Conservation (phyloP, 2,113 vertebrate species). For the Myocastor coypus region DNA sequence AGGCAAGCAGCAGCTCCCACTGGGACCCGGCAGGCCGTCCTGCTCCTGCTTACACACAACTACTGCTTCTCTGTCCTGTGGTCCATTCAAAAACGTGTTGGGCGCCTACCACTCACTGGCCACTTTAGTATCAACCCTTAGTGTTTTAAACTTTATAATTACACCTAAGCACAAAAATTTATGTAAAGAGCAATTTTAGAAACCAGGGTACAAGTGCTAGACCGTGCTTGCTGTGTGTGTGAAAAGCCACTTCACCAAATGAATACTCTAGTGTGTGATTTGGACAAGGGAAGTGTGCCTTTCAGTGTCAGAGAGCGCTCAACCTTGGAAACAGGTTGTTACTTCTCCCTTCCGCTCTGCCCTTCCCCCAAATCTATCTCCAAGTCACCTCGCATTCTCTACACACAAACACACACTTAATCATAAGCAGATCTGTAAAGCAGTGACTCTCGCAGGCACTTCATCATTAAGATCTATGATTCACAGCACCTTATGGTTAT, state of each 20-base stretch:
- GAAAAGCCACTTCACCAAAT: slow-evolving; percentile 46
- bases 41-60: background rate
- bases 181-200: slow-evolving; percentile 23
- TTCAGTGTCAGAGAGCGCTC: slow-evolving; percentile 51
- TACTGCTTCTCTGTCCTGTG: background rate
- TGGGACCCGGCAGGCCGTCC: background rate
- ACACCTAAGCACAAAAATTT: background rate
- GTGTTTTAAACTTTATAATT: slow-evolving; percentile 58
- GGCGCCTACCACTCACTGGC: background rate
- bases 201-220: slow-evolving; percentile 8
- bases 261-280: background rate
- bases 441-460: background rate
- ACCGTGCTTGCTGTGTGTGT: background rate
- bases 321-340: slow-evolving; percentile 50
- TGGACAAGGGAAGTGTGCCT: background rate
- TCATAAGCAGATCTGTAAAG: slow-evolving; percentile 50
- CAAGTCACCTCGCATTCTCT: slow-evolving; percentile 35
- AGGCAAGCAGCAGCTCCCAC: background rate
- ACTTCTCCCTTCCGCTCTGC: slow-evolving; percentile 17
- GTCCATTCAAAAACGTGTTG: slow-evolving; percentile 2
- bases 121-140: slow-evolving; percentile 17
- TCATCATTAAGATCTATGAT: slow-evolving; percentile 62
- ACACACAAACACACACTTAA: slow-evolving; percentile 9
- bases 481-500: background rate
- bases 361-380: slow-evolving; percentile 46